Conservation (phyloP, 2,113 vertebrate species). For the Lagopus leucura region DNA sequence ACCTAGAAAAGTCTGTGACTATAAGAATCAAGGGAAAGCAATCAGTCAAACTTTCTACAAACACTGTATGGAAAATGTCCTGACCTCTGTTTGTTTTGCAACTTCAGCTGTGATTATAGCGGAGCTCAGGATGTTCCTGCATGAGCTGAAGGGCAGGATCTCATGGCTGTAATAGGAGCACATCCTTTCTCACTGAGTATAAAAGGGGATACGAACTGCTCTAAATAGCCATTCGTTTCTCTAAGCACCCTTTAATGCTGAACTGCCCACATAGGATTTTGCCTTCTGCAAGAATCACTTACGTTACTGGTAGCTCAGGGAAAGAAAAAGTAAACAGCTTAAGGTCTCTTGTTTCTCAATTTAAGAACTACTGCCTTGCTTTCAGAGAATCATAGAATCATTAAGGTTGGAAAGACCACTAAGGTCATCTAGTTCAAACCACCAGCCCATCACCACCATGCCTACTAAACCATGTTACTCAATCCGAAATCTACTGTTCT, state of each 20-base stretch:
- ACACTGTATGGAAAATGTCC: neutral
- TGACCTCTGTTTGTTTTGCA: neutral
- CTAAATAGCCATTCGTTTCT: neutral
- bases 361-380: neutral
- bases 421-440: too few species aligned
- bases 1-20: neutral
- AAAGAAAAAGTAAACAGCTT: neutral
- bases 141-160: neutral
- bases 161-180: neutral
- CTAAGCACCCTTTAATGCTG: neutral
- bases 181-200: neutral
- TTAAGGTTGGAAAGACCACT: too few species aligned
- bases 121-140: neutral
- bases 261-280: neutral
- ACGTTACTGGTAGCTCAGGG: neutral
- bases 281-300: neutral
- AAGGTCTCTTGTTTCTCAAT: neutral
- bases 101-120: conserved; percentile 2
- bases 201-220: neutral
- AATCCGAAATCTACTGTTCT: too few species aligned
- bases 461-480: too few species aligned
- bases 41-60: neutral
- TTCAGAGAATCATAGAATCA: neutral
- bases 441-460: too few species aligned
- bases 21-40: neutral